phyloP scores from a whole-genome alignment of 2,888 invertebrate genomes.

The Hololepta plana region DNA sequence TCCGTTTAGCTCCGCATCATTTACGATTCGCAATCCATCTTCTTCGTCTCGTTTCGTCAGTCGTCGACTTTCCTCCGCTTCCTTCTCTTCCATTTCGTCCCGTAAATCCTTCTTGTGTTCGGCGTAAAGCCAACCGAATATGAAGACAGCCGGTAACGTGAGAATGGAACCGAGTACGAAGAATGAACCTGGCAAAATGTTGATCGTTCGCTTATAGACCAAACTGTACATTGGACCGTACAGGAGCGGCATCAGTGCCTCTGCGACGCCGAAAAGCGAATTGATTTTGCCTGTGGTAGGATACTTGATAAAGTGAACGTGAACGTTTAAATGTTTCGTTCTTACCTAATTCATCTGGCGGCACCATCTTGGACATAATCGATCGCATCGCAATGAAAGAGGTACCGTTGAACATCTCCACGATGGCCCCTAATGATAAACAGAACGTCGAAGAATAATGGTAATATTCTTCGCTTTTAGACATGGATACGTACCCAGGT shows the following conservation, averaged over 20 bases:
- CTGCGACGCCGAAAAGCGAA: conserved; percentile 21
- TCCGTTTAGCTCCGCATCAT: not conserved
- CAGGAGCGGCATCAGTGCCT: conserved; percentile 19
- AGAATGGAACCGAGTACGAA: conserved; percentile 16
- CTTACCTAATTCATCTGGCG: conserved; percentile 36
- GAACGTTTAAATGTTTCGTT: not conserved
- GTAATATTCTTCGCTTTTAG: no score
- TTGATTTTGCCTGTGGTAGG: conserved; percentile 28
- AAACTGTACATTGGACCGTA: conserved; percentile 21
- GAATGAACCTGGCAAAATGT: conserved; percentile 19
- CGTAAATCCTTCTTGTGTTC: conserved; percentile 24
- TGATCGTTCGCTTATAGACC: conserved; percentile 19
- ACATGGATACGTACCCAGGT: conserved; percentile 36
- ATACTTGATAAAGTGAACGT: no score
- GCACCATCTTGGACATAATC: conserved; percentile 35
- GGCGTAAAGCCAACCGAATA: conserved; percentile 27
- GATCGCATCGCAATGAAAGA: conserved; percentile 37
- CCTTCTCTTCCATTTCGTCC: conserved; percentile 21
- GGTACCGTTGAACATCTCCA: conserved; percentile 28
- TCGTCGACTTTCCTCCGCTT: conserved; percentile 19
- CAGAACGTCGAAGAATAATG: no score
- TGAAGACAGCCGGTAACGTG: conserved; percentile 16
- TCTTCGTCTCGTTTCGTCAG: not conserved
- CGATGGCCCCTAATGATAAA: conserved; percentile 29
- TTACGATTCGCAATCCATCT: not conserved